Evolutionary conservation across 1,140 invertebrate genomes (phyloP), one percentile per base, ranked within the genome.

Genomic region (Diploscapter pachys): DNA sequence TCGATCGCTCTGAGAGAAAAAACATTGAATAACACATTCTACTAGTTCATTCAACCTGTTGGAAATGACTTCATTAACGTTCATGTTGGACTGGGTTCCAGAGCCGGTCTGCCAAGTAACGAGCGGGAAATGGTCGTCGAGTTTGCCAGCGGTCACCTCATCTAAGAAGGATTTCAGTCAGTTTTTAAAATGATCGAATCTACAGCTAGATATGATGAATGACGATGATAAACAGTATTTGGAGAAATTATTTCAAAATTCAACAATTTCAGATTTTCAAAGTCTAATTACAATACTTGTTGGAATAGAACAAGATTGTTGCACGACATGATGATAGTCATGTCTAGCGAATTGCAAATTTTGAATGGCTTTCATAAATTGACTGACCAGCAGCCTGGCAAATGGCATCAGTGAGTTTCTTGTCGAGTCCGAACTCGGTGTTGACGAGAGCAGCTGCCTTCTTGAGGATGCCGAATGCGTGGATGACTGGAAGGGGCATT

Each of bases 21-120:
- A n/a, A 71, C n/a, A 52, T 13, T 52, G 11, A 8, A 49, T 8
- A 13, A 13, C 5, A 4, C 31, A 31, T 31, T 31, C 31, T 31
- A 31, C 31, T 31, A 31, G 31, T 31, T 31, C 31, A 31, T 31
- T n/a, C 63, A 8, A 8, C 71, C 73, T 65, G 53, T 99, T 99
- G 62, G 89, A 88, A 72, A 90, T 89, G 3, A 93, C 92, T 90
- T 99, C 97, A 87, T 99, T 99, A 2, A 94, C 93, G 85, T 99
- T 99, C 97, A 99, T 99, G 87, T 99, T 99, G 11, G 92, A 92
- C 87, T 99, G 96, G 0, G 97, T 99, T 51, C 97, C 97, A 63
- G 96, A 99, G 31, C 97, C 96, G 31, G 96, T 98, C 89, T 98
- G 95, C 95, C 95, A 99, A 56, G 90, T 95, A 65, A 98, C 95